Conservation (phyloP, 2,888 invertebrate species). For the Peribatodes rhomboidaria region DNA sequence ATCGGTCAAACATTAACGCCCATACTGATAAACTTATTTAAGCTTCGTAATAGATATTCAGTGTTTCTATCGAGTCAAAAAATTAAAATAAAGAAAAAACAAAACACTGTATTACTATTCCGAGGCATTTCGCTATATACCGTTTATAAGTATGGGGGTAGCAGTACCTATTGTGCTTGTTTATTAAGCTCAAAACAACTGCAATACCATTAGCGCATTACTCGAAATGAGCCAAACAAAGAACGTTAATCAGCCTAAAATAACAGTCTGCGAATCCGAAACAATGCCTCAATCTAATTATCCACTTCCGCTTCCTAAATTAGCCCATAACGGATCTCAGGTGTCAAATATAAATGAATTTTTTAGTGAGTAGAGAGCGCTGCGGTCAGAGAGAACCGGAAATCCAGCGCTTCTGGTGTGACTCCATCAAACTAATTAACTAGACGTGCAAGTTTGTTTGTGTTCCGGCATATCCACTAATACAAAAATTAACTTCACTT, state of each 20-base stretch:
- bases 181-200: background rate
- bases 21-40: too few species aligned
- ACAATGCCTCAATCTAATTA: conserved; percentile 50
- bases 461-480: too few species aligned
- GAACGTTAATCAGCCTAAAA: conserved; percentile 45
- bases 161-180: background rate
- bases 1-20: too few species aligned
- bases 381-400: conserved; percentile 8
- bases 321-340: conserved; percentile 51
- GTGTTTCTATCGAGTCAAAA: too few species aligned
- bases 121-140: too few species aligned
- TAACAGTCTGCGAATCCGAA: conserved; percentile 45
- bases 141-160: too few species aligned
- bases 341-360: conserved; percentile 53
- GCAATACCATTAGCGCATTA: conserved; percentile 16
- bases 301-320: conserved; percentile 47
- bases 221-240: conserved; percentile 8
- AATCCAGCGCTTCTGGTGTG: background rate
- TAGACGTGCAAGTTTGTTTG: too few species aligned
- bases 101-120: too few species aligned
- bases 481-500: too few species aligned
- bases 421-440: background rate
- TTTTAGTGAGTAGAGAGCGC: conserved; percentile 19
- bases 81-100: too few species aligned
- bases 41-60: too few species aligned